phyloP scores from a whole-genome alignment of 2,888 invertebrate species.

The Penaeus monodon region DNA sequence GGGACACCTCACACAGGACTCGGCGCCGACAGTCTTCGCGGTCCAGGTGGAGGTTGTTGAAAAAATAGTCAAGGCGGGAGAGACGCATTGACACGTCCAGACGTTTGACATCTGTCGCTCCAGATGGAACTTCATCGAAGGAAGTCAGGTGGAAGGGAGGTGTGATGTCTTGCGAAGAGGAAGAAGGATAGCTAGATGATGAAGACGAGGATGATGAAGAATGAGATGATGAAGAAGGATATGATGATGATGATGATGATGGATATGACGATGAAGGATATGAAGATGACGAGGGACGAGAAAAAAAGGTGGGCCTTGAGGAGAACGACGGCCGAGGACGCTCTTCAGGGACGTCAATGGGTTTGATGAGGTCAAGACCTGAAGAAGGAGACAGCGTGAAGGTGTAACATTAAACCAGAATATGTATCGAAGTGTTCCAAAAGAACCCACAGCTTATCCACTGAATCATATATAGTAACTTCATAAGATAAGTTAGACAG shows the following conservation, averaged over 20 bases:
- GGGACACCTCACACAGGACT: conserved; percentile 67
- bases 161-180: neutral
- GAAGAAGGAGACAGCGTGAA: neutral
- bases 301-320: neutral
- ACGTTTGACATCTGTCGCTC: neutral
- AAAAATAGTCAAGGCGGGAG: conserved; percentile 67
- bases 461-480: no score
- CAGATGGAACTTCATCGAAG: conserved; percentile 41
- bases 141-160: conserved; percentile 42
- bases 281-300: neutral
- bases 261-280: neutral
- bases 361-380: conserved; percentile 36
- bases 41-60: conserved; percentile 67
- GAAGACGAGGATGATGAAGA: neutral
- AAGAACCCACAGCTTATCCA: no score
- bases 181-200: neutral
- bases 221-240: neutral
- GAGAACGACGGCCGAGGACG: conserved; percentile 20
- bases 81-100: conserved; percentile 46
- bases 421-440: no score
- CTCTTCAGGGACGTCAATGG: conserved; percentile 18
- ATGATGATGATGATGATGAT: neutral
- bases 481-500: no score
- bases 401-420: no score
- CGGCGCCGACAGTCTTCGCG: conserved; percentile 68